These are phyloP conservation scores for Danio rerio DNA, from an alignment of 2,113 vertebrate species.

Conservation along the genomic window DNA sequence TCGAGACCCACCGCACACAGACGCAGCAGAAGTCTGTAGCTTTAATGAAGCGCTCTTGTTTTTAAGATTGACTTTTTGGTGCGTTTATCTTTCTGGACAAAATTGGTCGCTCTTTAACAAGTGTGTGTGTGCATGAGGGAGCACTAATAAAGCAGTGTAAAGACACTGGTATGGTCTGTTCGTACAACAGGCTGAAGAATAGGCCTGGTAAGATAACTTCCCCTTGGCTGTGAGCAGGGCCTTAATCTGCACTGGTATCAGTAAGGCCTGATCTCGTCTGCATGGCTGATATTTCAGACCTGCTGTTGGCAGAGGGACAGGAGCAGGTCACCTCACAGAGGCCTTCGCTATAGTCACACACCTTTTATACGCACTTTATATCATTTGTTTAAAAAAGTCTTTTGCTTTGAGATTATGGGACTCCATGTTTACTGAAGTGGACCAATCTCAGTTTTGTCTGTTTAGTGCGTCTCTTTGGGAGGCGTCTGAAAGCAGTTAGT, in stretches of 20 bases:
- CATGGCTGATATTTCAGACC: slow-evolving; percentile 58
- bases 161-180: slow-evolving; percentile 51
- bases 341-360: not conserved
- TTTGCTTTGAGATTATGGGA: not conserved
- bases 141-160: slow-evolving; percentile 36
- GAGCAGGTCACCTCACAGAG: slow-evolving; percentile 26
- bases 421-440: not conserved
- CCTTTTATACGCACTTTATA: not conserved
- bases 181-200: slow-evolving; percentile 52
- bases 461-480: not conserved
- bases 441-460: not conserved
- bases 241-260: slow-evolving; percentile 60
- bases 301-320: slow-evolving; percentile 14
- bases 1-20: slow-evolving; percentile 79
- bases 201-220: slow-evolving; percentile 52
- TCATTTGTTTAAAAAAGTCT: not conserved
- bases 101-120: not conserved
- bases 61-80: slow-evolving; percentile 70
- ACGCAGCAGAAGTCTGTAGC: slow-evolving; percentile 69
- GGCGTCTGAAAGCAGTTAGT: not conserved
- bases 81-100: slow-evolving; percentile 21
- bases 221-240: slow-evolving; percentile 53
- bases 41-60: slow-evolving; percentile 74
- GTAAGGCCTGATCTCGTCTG: slow-evolving; percentile 54
- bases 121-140: slow-evolving; percentile 11